Evolutionary conservation across 2,113 vertebrate genomes (phyloP), one percentile per base, ranked within the genome.

Genomic region (Trematomus loennbergii): DNA sequence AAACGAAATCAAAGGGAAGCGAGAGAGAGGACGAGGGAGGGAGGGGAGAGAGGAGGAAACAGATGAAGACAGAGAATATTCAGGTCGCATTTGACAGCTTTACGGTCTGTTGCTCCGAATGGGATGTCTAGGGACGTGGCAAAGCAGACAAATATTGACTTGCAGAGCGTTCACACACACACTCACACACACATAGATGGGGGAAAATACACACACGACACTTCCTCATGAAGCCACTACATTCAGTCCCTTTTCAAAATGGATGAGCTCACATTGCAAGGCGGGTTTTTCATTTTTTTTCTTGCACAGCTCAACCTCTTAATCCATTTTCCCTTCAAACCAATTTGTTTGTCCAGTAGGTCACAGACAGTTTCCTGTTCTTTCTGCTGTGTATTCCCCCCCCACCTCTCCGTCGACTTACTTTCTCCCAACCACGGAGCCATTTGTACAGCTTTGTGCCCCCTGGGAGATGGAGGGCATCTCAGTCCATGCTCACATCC

Each of bases 61-160:
- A 88, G 91, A 94, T 91, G 87, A 88, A 92, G 91, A 92, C 87
- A 91, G 91, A 93, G 90, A 93, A 94, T 92, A 93, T 94, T 93
- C 92, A 89, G 92, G 93, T 91, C 93, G 88, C 90, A 88, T 91
- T 90, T 92, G 91, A 95, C 92, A 95, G 91, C 91, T 93, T 93
- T 92, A 93, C 91, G 90, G 91, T 94, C 92, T 92, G 92, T 79
- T 92, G 92, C 91, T 48, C 90, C 83, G 89, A 84, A 88, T 87
- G 82, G 84, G 93, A 93, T 85, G 91, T 95, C 93, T 90, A 66
- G 91, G 93, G 87, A 93, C 89, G 91, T 78, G 86, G 88, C 91
- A 89, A 92, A 93, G 92, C 90, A 91, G 92, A 92, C 93, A 94
- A 95, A 95, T 94, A 95, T 95, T 94, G 93, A 94, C 93, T 93